Conservation (phyloP, 2,113 vertebrate genomes). For the Cyrtonyx montezumae region DNA sequence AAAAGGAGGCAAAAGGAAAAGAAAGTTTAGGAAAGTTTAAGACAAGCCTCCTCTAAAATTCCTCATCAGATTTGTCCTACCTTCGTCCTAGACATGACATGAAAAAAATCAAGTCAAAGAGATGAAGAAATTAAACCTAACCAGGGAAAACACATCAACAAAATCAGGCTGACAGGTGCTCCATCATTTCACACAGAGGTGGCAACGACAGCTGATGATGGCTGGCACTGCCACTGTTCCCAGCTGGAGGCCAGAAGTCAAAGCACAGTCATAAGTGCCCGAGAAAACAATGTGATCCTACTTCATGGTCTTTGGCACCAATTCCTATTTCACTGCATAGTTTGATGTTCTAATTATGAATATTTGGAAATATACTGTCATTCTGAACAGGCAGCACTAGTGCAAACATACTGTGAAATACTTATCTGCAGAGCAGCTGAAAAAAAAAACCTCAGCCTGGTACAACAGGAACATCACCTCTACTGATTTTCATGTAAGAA, state of each 20-base stretch:
- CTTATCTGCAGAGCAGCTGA: neutral
- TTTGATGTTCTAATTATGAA: neutral
- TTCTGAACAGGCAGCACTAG: neutral
- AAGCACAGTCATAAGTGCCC: neutral
- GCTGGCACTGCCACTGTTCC: neutral
- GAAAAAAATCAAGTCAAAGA: neutral
- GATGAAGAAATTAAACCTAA: neutral
- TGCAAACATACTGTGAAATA: neutral
- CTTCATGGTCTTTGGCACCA: neutral
- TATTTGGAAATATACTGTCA: neutral
- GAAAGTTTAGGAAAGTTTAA: neutral
- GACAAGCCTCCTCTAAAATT: neutral
- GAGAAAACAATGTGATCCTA: neutral
- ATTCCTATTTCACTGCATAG: neutral
- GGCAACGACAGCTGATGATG: neutral
- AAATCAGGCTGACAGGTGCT: neutral
- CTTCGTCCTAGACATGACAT: neutral
- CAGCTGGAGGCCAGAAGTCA: neutral
- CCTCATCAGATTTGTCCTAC: neutral
- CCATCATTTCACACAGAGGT: neutral
- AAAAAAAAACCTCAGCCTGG: neutral
- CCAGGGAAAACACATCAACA: neutral
- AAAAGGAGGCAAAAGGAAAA: neutral
- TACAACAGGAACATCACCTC: neutral
- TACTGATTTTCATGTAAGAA: neutral